These are phyloP conservation scores for Gadopsis marmoratus DNA, from an alignment of 2,797 vertebrate species.

Conservation along the genomic window DNA sequence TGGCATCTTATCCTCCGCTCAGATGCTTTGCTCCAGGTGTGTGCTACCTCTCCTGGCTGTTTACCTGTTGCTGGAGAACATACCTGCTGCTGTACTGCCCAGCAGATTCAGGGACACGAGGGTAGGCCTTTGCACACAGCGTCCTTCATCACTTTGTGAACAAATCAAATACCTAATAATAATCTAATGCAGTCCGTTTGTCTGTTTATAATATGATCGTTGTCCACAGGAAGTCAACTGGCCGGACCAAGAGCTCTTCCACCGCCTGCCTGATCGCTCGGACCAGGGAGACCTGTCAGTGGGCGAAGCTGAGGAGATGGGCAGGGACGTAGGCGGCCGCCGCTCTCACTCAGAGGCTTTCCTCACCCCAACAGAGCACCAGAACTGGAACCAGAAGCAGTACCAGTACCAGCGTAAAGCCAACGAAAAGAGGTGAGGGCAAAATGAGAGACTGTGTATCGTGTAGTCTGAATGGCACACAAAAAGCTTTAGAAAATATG, in stretches of 20 bases:
- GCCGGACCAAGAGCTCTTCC: constrained; percentile 72
- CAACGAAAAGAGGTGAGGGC: constrained; percentile 80
- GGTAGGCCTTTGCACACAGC: constrained; percentile 58
- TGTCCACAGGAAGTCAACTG: constrained; percentile 69
- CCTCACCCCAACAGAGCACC: constrained; percentile 56
- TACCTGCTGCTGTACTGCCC: constrained; percentile 73
- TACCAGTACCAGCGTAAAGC: constrained; percentile 56
- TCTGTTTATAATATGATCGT: background rate
- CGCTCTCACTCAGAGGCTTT: constrained; percentile 42
- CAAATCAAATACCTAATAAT: background rate
- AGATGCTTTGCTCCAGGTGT: constrained; percentile 82
- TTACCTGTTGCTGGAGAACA: constrained; percentile 75
- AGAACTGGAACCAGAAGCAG: constrained; percentile 49
- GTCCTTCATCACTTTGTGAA: background rate
- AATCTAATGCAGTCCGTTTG: background rate
- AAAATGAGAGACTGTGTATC: background rate
- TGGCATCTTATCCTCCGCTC: background rate
- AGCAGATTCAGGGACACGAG: constrained; percentile 64
- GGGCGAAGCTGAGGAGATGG: constrained; percentile 71
- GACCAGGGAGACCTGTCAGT: constrained; percentile 74
- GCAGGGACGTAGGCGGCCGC: constrained; percentile 37
- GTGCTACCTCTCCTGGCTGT: constrained; percentile 76
- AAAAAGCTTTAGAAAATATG: background rate
- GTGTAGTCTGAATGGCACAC: too few species aligned
- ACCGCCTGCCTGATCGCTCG: constrained; percentile 60